These are phyloP conservation scores for Catocala sponsa DNA, from an alignment of 2,888 invertebrate species.

Conservation along the genomic window DNA sequence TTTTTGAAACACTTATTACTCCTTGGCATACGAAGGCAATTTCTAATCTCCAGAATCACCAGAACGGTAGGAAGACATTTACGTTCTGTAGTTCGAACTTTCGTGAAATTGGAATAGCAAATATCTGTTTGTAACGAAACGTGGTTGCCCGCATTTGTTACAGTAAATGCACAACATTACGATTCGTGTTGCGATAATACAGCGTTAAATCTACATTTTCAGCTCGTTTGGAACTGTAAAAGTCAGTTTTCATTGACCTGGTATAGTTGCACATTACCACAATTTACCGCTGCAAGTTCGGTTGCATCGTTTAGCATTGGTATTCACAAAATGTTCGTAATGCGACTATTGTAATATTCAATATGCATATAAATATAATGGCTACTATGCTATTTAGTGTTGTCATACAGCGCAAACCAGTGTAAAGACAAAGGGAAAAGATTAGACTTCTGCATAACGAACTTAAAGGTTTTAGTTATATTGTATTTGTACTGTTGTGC, in stretches of 20 bases:
- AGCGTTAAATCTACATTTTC: constrained; percentile 7
- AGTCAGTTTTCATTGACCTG: constrained; percentile 20
- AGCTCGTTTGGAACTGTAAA: constrained; percentile 26
- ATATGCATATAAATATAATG: too few relatives aligned
- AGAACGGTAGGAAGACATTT: background rate
- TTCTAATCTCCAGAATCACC: too few relatives aligned
- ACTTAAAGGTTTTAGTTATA: too few relatives aligned
- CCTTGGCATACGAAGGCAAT: too few relatives aligned
- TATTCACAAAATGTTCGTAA: background rate
- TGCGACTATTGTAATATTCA: background rate
- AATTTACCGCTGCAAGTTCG: constrained; percentile 17
- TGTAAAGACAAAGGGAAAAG: too few relatives aligned
- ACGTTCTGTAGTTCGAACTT: background rate
- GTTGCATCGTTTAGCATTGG: constrained; percentile 6
- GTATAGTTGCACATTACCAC: constrained; percentile 19
- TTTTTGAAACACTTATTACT: too few relatives aligned
- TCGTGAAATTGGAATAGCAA: background rate
- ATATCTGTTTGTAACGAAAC: background rate
- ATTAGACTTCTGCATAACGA: too few relatives aligned
- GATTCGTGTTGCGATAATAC: background rate
- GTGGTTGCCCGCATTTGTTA: background rate
- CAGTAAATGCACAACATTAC: constrained; percentile 2
- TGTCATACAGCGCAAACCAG: too few relatives aligned
- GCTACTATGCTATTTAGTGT: too few relatives aligned
- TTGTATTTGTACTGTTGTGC: too few relatives aligned